A percentile compares a stretch with the other conserved stretches of the same genome.
These are phyloP conservation scores for Phragmatobia fuliginosa DNA, from an alignment of 2,888 invertebrate genomes.

Conservation along the genomic window DNA sequence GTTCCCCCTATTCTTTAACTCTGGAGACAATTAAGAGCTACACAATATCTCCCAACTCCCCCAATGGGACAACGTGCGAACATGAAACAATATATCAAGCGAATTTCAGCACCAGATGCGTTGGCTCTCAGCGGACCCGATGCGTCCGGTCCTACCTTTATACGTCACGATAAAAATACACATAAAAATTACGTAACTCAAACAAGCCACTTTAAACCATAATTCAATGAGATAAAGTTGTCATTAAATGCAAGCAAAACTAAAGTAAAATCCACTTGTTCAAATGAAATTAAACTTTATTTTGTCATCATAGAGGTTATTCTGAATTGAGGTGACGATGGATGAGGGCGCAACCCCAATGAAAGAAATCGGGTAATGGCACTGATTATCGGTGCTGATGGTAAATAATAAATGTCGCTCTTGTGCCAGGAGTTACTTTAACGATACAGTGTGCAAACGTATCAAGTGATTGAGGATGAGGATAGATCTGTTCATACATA, in stretches of 20 bases:
- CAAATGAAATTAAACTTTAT: constrained; percentile 45
- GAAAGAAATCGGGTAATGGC: constrained; percentile 68
- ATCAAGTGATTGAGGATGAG: no score
- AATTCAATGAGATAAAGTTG: constrained; percentile 1
- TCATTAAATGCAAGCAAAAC: constrained; percentile 5
- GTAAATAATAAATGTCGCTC: constrained; percentile 74
- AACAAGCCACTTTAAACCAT: constrained; percentile 29
- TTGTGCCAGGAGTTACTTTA: constrained; percentile 50
- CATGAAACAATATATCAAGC: constrained; percentile 57
- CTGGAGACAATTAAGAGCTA: constrained; percentile 19
- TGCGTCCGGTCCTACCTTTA: constrained; percentile 51
- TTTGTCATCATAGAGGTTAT: constrained; percentile 20
- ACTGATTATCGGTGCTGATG: constrained; percentile 72
- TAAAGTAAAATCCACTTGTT: background rate
- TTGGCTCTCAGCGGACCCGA: constrained; percentile 55
- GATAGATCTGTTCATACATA: no score
- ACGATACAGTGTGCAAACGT: background rate
- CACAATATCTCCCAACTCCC: constrained; percentile 12
- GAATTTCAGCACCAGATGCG: constrained; percentile 67
- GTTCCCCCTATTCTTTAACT: constrained; percentile 17
- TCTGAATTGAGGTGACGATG: constrained; percentile 27
- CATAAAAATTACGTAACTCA: constrained; percentile 4
- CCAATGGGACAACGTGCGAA: constrained; percentile 41
- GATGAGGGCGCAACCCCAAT: constrained; percentile 56
- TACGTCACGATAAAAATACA: constrained; percentile 51